Percentiles rank a stretch among this genome's conserved stretches.
Evolutionary conservation across 1,140 invertebrate species (phyloP).

Genomic region (Lepidurus couesii): DNA sequence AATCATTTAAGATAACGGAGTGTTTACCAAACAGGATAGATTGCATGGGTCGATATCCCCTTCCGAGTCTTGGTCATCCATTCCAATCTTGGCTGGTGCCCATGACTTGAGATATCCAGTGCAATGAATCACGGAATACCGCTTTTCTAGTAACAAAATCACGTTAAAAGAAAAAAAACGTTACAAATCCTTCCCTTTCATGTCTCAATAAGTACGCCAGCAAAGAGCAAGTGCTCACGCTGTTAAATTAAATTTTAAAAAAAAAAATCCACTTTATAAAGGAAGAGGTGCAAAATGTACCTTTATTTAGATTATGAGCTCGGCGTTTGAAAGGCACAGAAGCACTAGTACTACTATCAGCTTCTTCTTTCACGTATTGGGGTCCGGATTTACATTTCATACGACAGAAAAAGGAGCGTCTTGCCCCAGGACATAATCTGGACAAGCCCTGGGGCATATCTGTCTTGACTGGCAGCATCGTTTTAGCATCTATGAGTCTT

Average conservation of each 20-base stretch:
- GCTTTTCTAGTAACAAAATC: constrained; percentile 54
- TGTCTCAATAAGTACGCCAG: too few species aligned
- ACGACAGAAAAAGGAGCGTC: constrained; percentile 86
- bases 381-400: constrained; percentile 68
- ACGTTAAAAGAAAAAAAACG: not conserved
- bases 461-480: constrained; percentile 84
- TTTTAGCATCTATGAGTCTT: constrained; percentile 85
- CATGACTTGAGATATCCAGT: constrained; percentile 89
- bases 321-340: constrained; percentile 28
- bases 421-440: constrained; percentile 74
- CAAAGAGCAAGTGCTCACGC: too few species aligned
- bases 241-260: not conserved
- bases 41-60: constrained; percentile 65
- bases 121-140: constrained; percentile 75
- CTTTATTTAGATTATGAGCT: constrained; percentile 41
- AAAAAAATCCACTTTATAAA: not conserved
- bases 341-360: constrained; percentile 49
- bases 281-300: constrained; percentile 42
- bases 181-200: not conserved
- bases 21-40: constrained; percentile 68
- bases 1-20: constrained; percentile 34
- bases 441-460: constrained; percentile 65
- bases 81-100: constrained; percentile 66
- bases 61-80: constrained; percentile 52
- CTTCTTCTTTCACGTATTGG: constrained; percentile 64